Conservation (phyloP, 2,797 vertebrate species). For the Paedocypris micromegethes region DNA sequence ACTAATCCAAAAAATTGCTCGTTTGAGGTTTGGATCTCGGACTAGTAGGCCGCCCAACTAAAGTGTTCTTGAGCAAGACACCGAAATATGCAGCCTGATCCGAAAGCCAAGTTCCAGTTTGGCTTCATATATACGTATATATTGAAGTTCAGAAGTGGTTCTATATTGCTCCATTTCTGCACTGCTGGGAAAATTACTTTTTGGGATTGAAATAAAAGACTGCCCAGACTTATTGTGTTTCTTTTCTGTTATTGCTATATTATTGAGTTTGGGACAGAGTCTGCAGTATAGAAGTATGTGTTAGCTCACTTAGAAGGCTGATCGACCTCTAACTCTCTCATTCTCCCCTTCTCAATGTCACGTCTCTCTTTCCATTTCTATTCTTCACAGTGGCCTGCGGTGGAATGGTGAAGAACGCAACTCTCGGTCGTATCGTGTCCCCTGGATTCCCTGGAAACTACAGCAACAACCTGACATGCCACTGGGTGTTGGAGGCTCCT, state of each 20-base stretch:
- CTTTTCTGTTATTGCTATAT: background rate
- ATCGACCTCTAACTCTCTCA: background rate
- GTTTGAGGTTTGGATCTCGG: too few species aligned
- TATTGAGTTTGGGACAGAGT: background rate
- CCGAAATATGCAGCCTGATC: too few species aligned
- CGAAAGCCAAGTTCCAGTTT: too few species aligned
- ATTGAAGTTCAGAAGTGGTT: too few species aligned
- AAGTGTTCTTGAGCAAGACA: too few species aligned
- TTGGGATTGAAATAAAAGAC: background rate
- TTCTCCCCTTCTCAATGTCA: constrained; percentile 1
- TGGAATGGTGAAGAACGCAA: constrained; percentile 76
- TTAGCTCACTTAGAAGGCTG: constrained; percentile 1
- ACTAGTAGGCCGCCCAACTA: too few species aligned
- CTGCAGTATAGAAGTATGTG: background rate
- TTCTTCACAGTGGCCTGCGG: constrained; percentile 75
- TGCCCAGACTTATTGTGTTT: background rate
- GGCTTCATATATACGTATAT: too few species aligned
- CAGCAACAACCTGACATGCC: constrained; percentile 92
- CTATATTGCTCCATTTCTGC: too few species aligned
- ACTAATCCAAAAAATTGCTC: too few species aligned
- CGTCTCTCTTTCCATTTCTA: constrained; percentile 14
- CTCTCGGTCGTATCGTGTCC: constrained; percentile 79
- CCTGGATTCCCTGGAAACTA: constrained; percentile 90
- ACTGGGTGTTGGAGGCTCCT: constrained; percentile 85
- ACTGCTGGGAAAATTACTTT: background rate